Evolutionary conservation across 2,113 vertebrate species (phyloP), one percentile per base, ranked within the genome.

Genomic region (Hippocampus comes): DNA sequence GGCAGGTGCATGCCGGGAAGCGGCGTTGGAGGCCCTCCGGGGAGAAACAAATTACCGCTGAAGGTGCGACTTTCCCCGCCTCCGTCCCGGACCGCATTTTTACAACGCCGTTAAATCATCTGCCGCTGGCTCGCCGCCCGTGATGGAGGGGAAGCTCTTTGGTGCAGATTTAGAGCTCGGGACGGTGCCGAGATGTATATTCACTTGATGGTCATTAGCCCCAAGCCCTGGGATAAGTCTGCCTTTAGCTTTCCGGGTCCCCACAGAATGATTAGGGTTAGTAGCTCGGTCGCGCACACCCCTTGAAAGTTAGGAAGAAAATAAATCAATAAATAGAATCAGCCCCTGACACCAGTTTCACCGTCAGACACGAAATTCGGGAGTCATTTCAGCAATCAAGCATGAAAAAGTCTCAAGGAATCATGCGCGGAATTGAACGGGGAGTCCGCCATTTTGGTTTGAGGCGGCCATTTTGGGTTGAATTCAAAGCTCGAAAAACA

Each of bases 181-280:
- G 27, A 61, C 25, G 6, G 27, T 18, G 27, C 15, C 2, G 59
- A 61, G 59, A 61, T 61, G 59, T 61, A 61, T 61, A 61, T 61
- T 61, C 59, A 61, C 59, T 61, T 61, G 34, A 61, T 34, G 59
- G 59, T 61, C 59, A 61, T 61, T 61, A 61, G 59, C 27, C 59
- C 27, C 27, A 4, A 61, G 27, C 27, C 59, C 59, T 34, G 17
- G 59, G 59, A 38, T 9, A 61, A 61, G 56, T 23, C 56, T 59
- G 56, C n/a, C 25, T 59, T 59, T 59, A 59, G 59, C 59, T 61
- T 18, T 18, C 27, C 59, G 7, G 59, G 2, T 18, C 27, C 59
- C 6, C 12, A 9, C 6, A 9, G 59, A 8, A 61, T 12, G 15
- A 18, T 61, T 14, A 34, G 27, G 15, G 27, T 61, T 18, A 61